These are phyloP conservation scores for Oreortyx pictus DNA, from an alignment of 2,797 vertebrate species.

Conservation along the genomic window DNA sequence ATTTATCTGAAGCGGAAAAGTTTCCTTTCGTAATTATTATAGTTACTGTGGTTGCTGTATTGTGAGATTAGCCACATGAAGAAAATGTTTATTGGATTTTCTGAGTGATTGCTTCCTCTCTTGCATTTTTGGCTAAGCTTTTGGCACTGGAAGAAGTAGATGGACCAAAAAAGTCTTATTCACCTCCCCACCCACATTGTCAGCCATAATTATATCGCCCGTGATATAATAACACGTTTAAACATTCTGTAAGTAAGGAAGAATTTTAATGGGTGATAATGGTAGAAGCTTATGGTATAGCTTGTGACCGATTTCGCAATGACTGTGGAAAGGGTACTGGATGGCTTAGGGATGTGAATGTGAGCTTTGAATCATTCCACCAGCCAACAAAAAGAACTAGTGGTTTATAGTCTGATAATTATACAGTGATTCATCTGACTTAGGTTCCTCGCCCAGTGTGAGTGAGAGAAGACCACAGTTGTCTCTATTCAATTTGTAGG, in stretches of 20 bases:
- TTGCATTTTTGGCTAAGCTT: slow-evolving; percentile 53
- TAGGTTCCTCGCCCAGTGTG: neutral
- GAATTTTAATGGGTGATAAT: slow-evolving; percentile 66
- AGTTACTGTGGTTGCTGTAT: slow-evolving; percentile 51
- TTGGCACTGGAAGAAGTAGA: slow-evolving; percentile 50
- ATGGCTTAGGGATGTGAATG: neutral
- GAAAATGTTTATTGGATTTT: slow-evolving; percentile 68
- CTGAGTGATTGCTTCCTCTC: slow-evolving; percentile 70
- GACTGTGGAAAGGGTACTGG: neutral
- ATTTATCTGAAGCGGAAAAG: slow-evolving; percentile 25
- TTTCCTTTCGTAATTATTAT: slow-evolving; percentile 10
- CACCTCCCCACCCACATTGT: slow-evolving; percentile 61
- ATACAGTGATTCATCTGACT: neutral
- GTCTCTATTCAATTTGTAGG: neutral
- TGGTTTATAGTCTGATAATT: neutral
- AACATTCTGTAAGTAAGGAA: slow-evolving; percentile 55
- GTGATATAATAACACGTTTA: slow-evolving; percentile 48
- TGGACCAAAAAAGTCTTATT: slow-evolving; percentile 52
- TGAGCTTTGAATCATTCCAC: slow-evolving; percentile 6
- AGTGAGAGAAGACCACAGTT: neutral
- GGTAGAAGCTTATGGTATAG: slow-evolving; percentile 4
- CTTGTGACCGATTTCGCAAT: neutral
- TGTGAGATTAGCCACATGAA: slow-evolving; percentile 62
- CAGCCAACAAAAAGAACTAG: neutral
- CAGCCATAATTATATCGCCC: slow-evolving; percentile 42